Base-by-base conservation (phyloP, 1,140 invertebrate species). In the Psilanteris sp. region DNA sequence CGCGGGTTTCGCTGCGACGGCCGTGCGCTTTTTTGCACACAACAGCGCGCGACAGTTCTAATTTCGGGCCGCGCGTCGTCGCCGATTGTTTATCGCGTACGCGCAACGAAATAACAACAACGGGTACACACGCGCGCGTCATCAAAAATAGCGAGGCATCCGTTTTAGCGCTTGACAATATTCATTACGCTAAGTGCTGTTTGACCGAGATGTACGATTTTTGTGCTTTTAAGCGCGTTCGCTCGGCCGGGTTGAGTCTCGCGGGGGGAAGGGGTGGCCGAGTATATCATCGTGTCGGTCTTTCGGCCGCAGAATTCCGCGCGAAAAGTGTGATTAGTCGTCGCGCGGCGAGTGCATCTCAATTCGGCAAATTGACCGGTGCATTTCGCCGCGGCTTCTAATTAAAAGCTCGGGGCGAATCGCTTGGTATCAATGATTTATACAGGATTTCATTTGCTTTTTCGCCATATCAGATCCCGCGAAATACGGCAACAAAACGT, bases 111-210 rank as follows among this genome's bases (percentile, higher is more conserved):
- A 24, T n/a, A 37, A 37, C 1, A 39, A 54, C n/a, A n/a, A n/a
- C n/a, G n/a, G n/a, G n/a, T n/a, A n/a, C n/a, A n/a, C n/a, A n/a
- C n/a, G n/a, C n/a, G n/a, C n/a, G n/a, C n/a, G n/a, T 34, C 44
- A 59, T 61, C 18, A 20, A 48, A 50, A 48, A 43, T 8, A n/a
- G n/a, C 0, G 20, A 13, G 34, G 37, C 46, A 67, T 68, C n/a
- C 39, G 43, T 52, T 37, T 48, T 50, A 48, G 29, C 36, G 29
- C 22, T 41, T 27, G 43, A 44, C 41, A 43, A 50, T 70, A 43
- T 70, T 70, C 50, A 70, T 70, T 59, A 70, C 9, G 15, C 10
- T 57, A 57, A 70, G 64, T 70, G 52, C 64, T 24, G 32, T 57
- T 34, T 50, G 64, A 70, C 64, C 64, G 64, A 68, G 64, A 55